These are phyloP conservation scores for Desmodus rotundus DNA, from an alignment of 2,113 vertebrate species.

Conservation along the genomic window DNA sequence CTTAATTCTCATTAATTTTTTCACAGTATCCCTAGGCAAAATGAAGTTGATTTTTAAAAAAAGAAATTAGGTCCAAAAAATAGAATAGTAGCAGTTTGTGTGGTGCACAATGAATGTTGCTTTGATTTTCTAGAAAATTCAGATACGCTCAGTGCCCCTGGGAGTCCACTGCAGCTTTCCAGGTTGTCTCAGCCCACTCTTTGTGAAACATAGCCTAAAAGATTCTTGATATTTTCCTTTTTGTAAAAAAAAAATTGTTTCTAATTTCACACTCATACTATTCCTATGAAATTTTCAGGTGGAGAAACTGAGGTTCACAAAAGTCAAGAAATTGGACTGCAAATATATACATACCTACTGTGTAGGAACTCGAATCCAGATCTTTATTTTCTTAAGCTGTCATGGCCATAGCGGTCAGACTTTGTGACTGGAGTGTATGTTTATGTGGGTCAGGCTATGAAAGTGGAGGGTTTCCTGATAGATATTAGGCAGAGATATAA, in stretches of 20 bases:
- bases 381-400: background rate
- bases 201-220: background rate
- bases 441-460: background rate
- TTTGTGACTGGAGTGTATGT: background rate
- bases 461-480: background rate
- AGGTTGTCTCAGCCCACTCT: background rate
- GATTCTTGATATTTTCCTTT: background rate
- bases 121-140: background rate
- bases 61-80: background rate
- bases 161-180: background rate
- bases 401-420: background rate
- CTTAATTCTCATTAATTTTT: background rate
- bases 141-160: too few relatives aligned
- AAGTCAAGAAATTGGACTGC: background rate
- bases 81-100: background rate
- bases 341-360: background rate
- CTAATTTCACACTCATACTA: background rate
- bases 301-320: background rate
- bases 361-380: background rate
- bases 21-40: background rate
- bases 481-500: background rate
- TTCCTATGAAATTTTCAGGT: background rate
- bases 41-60: background rate
- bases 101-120: background rate
- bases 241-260: background rate